Conservation (phyloP, 2,888 invertebrate genomes). For the Meloe dianella region DNA sequence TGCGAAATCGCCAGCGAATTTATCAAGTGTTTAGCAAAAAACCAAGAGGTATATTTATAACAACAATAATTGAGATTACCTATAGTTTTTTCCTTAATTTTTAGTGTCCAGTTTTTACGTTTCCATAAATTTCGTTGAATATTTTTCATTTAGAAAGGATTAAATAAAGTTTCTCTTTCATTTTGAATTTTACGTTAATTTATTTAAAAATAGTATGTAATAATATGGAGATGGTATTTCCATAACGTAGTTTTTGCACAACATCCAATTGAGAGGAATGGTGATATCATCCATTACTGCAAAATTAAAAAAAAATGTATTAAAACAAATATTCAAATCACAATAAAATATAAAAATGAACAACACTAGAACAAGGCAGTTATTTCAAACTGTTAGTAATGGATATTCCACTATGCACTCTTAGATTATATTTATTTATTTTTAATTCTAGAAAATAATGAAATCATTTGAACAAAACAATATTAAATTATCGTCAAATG, state of each 20-base stretch:
- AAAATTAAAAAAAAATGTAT: constrained; percentile 31
- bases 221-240: constrained; percentile 32
- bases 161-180: constrained; percentile 7
- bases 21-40: constrained; percentile 45
- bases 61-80: constrained; percentile 1
- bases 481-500: not conserved
- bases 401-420: not conserved
- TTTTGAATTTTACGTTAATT: constrained; percentile 16
- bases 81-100: constrained; percentile 35
- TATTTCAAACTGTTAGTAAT: not conserved
- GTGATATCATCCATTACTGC: constrained; percentile 35
- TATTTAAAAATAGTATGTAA: constrained; percentile 37
- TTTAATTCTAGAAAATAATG: not conserved
- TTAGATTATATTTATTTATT: too few relatives aligned
- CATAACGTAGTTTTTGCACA: constrained; percentile 33
- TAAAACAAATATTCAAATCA: not conserved
- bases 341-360: not conserved
- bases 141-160: not conserved
- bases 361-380: not conserved
- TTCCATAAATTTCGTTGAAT: constrained; percentile 38
- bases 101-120: constrained; percentile 49
- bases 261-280: constrained; percentile 23
- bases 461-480: not conserved
- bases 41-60: constrained; percentile 31
- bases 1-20: constrained; percentile 46